Conservation (phyloP, 2,113 vertebrate species). For the Colaptes auratus region DNA sequence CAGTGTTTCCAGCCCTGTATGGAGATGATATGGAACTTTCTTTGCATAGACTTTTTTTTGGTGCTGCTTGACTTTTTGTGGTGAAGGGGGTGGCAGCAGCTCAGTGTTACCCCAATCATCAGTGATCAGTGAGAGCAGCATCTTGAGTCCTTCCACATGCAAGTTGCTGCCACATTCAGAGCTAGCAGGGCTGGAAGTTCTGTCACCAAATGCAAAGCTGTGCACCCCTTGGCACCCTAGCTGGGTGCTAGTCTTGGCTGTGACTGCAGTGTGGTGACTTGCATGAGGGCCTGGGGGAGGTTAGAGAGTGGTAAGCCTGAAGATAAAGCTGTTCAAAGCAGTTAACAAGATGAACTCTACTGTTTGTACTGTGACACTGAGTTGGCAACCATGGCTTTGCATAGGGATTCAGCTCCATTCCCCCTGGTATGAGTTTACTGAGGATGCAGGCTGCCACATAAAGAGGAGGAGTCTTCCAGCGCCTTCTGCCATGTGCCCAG, state of each 20-base stretch:
- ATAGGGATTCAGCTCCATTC: not conserved
- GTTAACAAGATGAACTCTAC: not conserved
- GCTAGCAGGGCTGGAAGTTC: not conserved
- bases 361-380: fast-evolving
- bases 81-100: not conserved
- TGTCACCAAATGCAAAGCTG: not conserved
- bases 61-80: not conserved
- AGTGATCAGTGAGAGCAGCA: not conserved
- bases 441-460: not conserved
- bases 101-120: not conserved
- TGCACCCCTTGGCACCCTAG: not conserved
- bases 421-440: not conserved
- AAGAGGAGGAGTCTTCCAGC: not conserved
- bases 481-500: not conserved
- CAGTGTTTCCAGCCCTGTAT: not conserved
- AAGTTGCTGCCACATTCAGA: not conserved
- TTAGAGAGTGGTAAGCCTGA: not conserved
- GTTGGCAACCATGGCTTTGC: not conserved
- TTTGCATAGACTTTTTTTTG: not conserved
- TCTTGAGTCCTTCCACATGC: not conserved
- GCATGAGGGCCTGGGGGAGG: fast-evolving
- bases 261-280: not conserved
- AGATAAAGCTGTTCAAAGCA: not conserved
- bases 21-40: not conserved
- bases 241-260: not conserved